These are phyloP conservation scores for Esox masquinongy DNA, from an alignment of 2,797 vertebrate species.

Conservation along the genomic window DNA sequence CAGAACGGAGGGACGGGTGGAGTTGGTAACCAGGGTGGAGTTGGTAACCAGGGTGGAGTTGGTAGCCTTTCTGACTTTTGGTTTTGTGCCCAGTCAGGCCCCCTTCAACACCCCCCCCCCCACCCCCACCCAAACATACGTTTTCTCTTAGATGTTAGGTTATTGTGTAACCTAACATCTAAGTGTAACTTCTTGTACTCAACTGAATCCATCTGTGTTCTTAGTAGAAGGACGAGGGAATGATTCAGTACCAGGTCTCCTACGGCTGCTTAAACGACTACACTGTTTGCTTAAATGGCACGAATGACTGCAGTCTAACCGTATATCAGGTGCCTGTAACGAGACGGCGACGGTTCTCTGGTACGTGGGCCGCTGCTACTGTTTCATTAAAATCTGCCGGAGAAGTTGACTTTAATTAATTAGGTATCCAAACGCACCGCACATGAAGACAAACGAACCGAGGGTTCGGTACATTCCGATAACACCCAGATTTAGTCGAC, in stretches of 20 bases:
- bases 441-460: not conserved
- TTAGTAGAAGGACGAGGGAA: conserved; percentile 31
- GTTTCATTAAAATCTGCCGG: conserved; percentile 32
- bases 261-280: conserved; percentile 57
- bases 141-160: too few species aligned
- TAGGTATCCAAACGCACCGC: not conserved
- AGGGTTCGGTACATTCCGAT: not conserved
- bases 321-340: conserved; percentile 59
- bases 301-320: conserved; percentile 68
- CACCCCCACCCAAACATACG: not conserved
- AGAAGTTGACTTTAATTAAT: not conserved
- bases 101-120: not conserved
- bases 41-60: not conserved
- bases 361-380: conserved; percentile 54
- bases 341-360: conserved; percentile 57
- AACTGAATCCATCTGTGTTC: conserved; percentile 28
- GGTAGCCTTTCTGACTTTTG: conserved; percentile 25
- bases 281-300: conserved; percentile 66
- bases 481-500: not conserved
- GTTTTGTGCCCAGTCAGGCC: conserved; percentile 41
- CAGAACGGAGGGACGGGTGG: not conserved
- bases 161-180: too few species aligned
- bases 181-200: not conserved
- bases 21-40: not conserved
- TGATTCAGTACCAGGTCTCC: conserved; percentile 54